Percentiles rank a stretch among this genome's conserved stretches.
Conservation (phyloP, 2,888 invertebrate species). For the Ophion costatus region DNA sequence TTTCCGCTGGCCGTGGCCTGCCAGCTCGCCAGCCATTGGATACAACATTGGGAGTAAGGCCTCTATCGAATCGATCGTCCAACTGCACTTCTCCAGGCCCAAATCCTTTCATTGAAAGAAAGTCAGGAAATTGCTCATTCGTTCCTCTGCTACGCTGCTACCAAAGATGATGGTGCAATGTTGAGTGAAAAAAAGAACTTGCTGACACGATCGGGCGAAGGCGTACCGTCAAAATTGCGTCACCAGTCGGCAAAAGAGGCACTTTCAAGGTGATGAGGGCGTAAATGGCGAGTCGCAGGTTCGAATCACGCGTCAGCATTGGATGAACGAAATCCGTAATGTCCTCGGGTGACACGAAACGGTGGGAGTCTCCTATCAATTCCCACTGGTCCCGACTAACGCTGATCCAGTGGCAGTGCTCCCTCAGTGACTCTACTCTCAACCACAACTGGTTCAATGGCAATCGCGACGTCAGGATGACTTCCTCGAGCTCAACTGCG, state of each 20-base stretch:
- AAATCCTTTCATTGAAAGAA: conserved; percentile 70
- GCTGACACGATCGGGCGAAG: neutral
- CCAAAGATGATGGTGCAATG: neutral
- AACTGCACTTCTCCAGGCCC: conserved; percentile 73
- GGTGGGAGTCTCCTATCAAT: conserved; percentile 87
- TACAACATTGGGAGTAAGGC: conserved; percentile 77
- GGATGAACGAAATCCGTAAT: conserved; percentile 89
- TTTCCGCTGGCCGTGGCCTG: conserved; percentile 71
- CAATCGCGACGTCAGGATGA: conserved; percentile 87
- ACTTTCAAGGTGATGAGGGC: conserved; percentile 86
- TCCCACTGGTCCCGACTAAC: conserved; percentile 82
- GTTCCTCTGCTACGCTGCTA: neutral
- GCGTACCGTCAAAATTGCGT: conserved; percentile 74
- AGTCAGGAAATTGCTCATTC: neutral
- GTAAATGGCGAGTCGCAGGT: conserved; percentile 86
- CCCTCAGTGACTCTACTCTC: conserved; percentile 90
- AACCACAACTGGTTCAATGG: conserved; percentile 91
- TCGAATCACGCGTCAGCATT: conserved; percentile 85
- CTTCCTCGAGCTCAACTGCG: conserved; percentile 86
- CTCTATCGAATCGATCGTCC: conserved; percentile 79
- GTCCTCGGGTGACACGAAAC: conserved; percentile 87
- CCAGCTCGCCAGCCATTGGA: conserved; percentile 75
- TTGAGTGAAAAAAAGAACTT: neutral
- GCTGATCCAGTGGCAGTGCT: conserved; percentile 89
- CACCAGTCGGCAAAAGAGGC: conserved; percentile 85